Evolutionary conservation across 30 jellyfish, hydroid and myxozoan genomes (phyloP), one percentile per base, ranked within the genome.

Genomic region (Hydractinia symbiolongicarpus): DNA sequence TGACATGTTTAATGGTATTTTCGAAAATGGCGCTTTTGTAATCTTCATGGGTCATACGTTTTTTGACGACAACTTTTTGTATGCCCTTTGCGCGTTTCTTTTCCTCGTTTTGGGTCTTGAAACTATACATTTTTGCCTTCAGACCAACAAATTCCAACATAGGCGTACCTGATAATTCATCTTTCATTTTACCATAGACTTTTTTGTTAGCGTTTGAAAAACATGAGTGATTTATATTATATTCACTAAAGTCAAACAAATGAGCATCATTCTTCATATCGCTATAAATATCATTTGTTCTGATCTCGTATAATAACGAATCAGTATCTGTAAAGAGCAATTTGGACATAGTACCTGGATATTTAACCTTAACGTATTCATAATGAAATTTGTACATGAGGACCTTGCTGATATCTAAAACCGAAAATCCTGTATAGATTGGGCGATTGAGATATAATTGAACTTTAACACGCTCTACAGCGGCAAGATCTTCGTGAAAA

Each of bases 401-500:
- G 2, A 30, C 44, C 44, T 30, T 30, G 44, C 44, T 30, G 2
- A 30, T 30, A 30, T 30, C 44, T 2, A 30, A 30, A 30, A 30
- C 69, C 0, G 69, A 11, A 16, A 58, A 58, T 58, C 69, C 69
- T 2, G 19, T 16, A 16, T 58, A 58, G 19, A 58, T 58, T 11
- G 69, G 69, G 19, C 17, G 69, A 58, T 58, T 57, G 10, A 57
- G n/a, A 57, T 57, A 9, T n/a, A 57, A n/a, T 10, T 57, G 13
- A n/a, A 57, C n/a, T n/a, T 57, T 57, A 9, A 9, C 13, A 57
- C 68, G 68, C n/a, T 57, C 68, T 9, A 57, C 68, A 57, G 68
- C 68, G 13, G n/a, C 68, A 10, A 57, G 68, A n/a, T 57, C n/a
- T 57, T 57, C 68, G 68, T 57, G 68, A n/a, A 57, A 57, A 57